A percentile compares a stretch with the other conserved stretches of the same genome.
Evolutionary conservation across 2,113 vertebrate species (phyloP).

Genomic region (Dasypus novemcinctus): DNA sequence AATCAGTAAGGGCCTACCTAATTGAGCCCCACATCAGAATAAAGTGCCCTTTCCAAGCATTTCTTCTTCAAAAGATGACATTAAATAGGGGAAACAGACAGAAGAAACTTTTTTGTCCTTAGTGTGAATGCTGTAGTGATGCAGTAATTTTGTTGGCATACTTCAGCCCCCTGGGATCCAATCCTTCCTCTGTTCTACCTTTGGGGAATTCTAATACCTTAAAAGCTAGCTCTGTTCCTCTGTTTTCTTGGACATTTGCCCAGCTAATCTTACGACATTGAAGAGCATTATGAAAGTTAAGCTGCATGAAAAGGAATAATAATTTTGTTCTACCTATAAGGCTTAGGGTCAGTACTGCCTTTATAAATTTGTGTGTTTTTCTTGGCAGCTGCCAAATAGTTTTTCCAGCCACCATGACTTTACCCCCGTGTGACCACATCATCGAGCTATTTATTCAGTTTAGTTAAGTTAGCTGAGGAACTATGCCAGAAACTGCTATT

Average conservation of each 20-base stretch:
- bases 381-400: constrained; percentile 66
- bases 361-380: constrained; percentile 50
- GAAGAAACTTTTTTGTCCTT: background rate
- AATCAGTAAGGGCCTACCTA: background rate
- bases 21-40: background rate
- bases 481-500: constrained; percentile 68
- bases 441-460: constrained; percentile 65
- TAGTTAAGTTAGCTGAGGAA: constrained; percentile 44
- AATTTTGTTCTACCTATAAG: constrained; percentile 61
- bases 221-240: constrained; percentile 55
- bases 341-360: constrained; percentile 73
- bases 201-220: constrained; percentile 61
- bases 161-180: background rate
- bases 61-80: background rate
- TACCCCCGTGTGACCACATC: constrained; percentile 71
- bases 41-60: background rate
- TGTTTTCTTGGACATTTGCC: constrained; percentile 69
- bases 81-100: background rate
- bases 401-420: constrained; percentile 67
- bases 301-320: constrained; percentile 75
- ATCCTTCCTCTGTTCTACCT: constrained; percentile 4
- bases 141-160: background rate
- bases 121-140: background rate
- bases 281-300: constrained; percentile 70
- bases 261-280: constrained; percentile 71